phyloP scores from a whole-genome alignment of 2,797 vertebrate species.

The Garrulus glandarius region DNA sequence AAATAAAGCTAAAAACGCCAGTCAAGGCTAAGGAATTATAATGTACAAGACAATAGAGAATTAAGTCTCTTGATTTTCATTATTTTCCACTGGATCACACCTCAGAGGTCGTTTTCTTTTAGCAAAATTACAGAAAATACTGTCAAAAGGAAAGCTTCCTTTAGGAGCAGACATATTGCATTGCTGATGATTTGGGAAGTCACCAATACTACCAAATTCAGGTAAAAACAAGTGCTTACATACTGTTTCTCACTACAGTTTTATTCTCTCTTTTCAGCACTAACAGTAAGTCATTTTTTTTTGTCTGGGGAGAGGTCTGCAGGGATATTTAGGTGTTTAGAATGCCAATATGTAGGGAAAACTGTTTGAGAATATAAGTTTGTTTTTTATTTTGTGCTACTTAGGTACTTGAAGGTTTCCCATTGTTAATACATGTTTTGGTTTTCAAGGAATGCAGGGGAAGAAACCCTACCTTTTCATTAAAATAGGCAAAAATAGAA shows the following conservation, averaged over 20 bases:
- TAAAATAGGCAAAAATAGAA: neutral
- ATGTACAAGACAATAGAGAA: neutral
- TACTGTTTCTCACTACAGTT: neutral
- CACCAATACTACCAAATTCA: neutral
- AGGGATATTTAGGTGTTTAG: neutral
- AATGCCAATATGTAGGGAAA: neutral
- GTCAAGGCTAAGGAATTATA: neutral
- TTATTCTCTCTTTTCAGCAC: neutral
- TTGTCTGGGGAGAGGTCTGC: neutral
- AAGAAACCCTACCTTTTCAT: accelerated
- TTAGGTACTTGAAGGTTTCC: neutral
- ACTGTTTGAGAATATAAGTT: neutral
- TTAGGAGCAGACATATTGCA: neutral
- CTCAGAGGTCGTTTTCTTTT: neutral
- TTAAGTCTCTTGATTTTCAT: neutral
- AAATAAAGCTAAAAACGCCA: neutral
- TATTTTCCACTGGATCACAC: neutral
- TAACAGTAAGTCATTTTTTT: neutral
- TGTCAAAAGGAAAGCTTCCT: neutral
- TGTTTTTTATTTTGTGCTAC: neutral
- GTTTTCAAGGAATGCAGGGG: neutral
- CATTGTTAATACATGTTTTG: neutral
- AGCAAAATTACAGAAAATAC: neutral
- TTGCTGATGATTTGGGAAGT: neutral
- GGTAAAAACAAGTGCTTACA: neutral